Evolutionary conservation across 2,113 vertebrate genomes (phyloP), one percentile per base, ranked within the genome.

Genomic region (Hiodon alosoides): DNA sequence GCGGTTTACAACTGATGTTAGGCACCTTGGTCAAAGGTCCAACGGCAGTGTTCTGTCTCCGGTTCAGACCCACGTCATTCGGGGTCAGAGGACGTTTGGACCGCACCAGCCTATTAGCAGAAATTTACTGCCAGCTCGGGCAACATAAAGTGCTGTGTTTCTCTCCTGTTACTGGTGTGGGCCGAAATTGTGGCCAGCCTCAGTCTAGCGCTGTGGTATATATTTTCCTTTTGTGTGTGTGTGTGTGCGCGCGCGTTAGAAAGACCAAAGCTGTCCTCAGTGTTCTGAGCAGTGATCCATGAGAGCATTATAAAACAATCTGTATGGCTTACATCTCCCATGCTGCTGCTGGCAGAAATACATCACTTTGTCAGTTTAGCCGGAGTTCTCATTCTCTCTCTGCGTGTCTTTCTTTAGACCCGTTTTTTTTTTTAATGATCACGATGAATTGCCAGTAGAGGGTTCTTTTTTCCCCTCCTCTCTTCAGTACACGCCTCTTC

Each of bases 381-480:
- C 72, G 17, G 16, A 11, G 48, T 7, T 55, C 5, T 69, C 13
- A 52, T 16, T 9, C 72, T 31, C 17, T n/a, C 2, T 17, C 16
- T 51, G 48, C 7, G 54, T 31, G 16, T 57, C 16, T 72, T 72
- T 73, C 61, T 64, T 64, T 64, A 17, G 54, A 57, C 54, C 54
- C n/a, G n/a, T 72, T 7, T 47, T 53, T 46, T 67, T 67, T 54
- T 66, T 74, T 74, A 69, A 69, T 5, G 67, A 61, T 68, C 54
- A 52, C 31, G 59, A 62, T 70, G 4, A 55, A 70, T 47, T 31
- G 75, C n/a, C 55, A 13, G 13, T 5, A 7, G 66, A 10, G 48
- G 59, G 50, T 6, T 65, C 53, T 48, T 16, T 47, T 11, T 47
- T 67, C 61, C 46, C 10, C 31, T 6, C 4, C 17, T 14, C 52